Evolutionary conservation across 1,140 invertebrate genomes (phyloP), one percentile per base, ranked within the genome.

Genomic region (Drosophila leontia): DNA sequence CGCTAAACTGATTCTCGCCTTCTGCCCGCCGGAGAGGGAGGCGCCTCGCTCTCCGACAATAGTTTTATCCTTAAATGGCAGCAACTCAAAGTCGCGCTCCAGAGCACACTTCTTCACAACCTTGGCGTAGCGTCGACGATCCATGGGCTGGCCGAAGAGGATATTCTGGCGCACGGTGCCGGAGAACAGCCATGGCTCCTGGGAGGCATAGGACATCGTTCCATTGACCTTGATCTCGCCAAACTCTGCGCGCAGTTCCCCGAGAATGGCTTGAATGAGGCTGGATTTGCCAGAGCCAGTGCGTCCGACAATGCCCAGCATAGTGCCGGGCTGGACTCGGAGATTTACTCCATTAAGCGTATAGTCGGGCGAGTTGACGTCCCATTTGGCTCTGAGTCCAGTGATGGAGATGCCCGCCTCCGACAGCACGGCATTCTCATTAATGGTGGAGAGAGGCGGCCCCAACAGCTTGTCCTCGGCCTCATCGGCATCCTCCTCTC

Each of bases 131-230:
- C 95, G 95, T 26, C 95, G 93, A 55, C 95, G 94, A 84, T 97
- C 94, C 94, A 96, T 96, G 11, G 94, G 92, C 60, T 95, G 94
- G 0, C 98, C 98, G 93, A 99, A 99, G 0, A 98, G 90, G 51
- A 99, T 98, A 92, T 99, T 99, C 86, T 98, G 96, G 17, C 96
- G 94, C 12, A 97, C 95, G 51, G 95, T 95, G 32, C 96, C 96
- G 60, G 94, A 93, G 92, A 97, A 97, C 0, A 99, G 94, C 98
- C 98, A 99, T 0, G 98, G 95, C 83, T 98, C 97, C 92, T 99
- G 98, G n/a, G 97, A 96, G 6, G 97, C 96, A 93, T 98, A 99
- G 0, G 97, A 96, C 9, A 99, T 94, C 37, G 94, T 95, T 19
- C 98, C 98, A 56, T 95, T 94, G 0, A 98, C 93, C 53, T 94